Evolutionary conservation across 1,140 invertebrate species (phyloP), one percentile per base, ranked within the genome.

Genomic region (Drosophila truncata): DNA sequence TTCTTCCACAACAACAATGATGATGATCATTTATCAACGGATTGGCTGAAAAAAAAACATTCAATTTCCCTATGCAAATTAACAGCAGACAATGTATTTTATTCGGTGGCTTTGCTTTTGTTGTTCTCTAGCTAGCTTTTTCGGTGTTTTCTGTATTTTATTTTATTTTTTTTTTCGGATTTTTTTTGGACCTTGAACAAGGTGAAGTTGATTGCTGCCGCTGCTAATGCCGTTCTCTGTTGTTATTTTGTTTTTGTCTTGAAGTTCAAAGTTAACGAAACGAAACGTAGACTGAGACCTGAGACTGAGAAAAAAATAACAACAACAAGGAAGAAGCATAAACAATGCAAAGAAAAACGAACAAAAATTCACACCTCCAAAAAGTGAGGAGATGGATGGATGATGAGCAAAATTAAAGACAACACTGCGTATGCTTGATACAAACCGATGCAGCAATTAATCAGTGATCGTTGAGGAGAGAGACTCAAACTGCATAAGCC

Each of bases 21-120:
- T 50, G 31, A 25, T 55, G 52, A 55, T 55, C 52, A 55, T 55
- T 55, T 55, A 55, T 55, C 65, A 64, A 49, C 65, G 37, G 46
- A 69, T 65, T 50, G 65, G 16, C 27, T 50, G 39, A 6, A 80
- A 44, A 44, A 13, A 29, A 11, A 50, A 69, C 78, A 87, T 83
- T 83, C 77, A 84, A 87, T 87, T 88, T 88, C 84, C 84, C 85
- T 81, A 88, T 90, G 84, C 84, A 88, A 88, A 88, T 88, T 52
- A 74, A 31, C 27, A 70, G 42, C 46, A 35, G 31, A 70, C 78
- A 69, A 59, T 29, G 71, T 66, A 59, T 50, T 59, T 50, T 59
- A 47, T 47, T 47, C 13, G 61, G 20, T 63, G 60, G 60, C 41
- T 57, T 29, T 39, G 29, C 62, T 63, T 47, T 47, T 47, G 63